Conservation (phyloP, 2,888 invertebrate species). For the Lochmaea capreae region DNA sequence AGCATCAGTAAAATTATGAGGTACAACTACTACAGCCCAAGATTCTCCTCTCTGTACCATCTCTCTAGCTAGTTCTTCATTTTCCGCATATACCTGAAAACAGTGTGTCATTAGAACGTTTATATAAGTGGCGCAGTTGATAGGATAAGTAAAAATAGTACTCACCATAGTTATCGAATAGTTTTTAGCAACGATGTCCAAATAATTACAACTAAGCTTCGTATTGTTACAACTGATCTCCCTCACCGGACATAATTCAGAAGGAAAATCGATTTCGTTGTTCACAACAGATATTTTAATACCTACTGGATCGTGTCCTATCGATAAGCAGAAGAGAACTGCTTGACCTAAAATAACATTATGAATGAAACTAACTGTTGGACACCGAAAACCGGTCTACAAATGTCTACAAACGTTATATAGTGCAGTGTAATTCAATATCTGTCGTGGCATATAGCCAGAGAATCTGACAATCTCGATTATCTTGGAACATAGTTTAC, state of each 20-base stretch:
- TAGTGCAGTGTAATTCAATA: too few species aligned
- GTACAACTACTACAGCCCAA: slow-evolving; percentile 82
- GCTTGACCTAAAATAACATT: slow-evolving; percentile 73
- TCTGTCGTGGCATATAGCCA: too few species aligned
- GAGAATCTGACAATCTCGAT: too few species aligned
- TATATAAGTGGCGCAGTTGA: background rate
- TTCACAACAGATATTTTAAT: slow-evolving; percentile 85
- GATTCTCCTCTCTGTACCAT: slow-evolving; percentile 78
- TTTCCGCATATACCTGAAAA: slow-evolving; percentile 54
- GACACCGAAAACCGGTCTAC: too few species aligned
- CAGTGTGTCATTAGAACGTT: background rate
- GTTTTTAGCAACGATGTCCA: slow-evolving; percentile 74
- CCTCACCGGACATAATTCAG: slow-evolving; percentile 55
- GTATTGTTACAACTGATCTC: slow-evolving; percentile 55
- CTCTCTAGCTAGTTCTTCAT: slow-evolving; percentile 70
- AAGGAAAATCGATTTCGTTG: slow-evolving; percentile 71
- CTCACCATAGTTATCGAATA: slow-evolving; percentile 76
- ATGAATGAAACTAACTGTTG: too few species aligned
- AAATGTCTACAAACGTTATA: too few species aligned
- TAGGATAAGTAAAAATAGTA: slow-evolving; percentile 43
- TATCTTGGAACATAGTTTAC: too few species aligned
- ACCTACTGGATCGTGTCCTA: slow-evolving; percentile 86
- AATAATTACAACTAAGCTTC: slow-evolving; percentile 81
- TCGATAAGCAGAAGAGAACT: slow-evolving; percentile 87
- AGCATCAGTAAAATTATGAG: slow-evolving; percentile 79